Evolutionary conservation across 2,113 vertebrate genomes (phyloP).

Genomic region (Sclerurus mexicanus): DNA sequence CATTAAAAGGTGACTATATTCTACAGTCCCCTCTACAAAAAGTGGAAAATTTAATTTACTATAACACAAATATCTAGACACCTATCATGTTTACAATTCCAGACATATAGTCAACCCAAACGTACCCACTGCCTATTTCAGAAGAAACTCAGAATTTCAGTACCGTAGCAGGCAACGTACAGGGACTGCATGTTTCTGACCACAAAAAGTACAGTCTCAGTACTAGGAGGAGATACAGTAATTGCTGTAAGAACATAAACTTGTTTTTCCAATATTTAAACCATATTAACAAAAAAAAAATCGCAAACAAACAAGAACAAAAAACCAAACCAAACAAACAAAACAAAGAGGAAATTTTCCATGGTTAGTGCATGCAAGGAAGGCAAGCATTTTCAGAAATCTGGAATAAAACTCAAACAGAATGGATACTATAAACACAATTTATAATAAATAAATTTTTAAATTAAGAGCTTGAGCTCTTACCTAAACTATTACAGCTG

Average conservation of each 20-base stretch:
- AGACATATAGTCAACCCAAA: not conserved
- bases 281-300: not conserved
- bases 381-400: not conserved
- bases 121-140: not conserved
- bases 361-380: not conserved
- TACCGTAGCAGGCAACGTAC: not conserved
- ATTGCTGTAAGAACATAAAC: not conserved
- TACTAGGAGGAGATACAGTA: not conserved
- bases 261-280: not conserved
- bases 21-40: not conserved
- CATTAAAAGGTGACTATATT: not conserved
- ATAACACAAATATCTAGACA: not conserved
- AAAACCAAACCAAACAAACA: not conserved
- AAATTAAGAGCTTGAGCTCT: not conserved
- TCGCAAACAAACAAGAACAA: no score
- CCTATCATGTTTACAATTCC: not conserved
- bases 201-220: not conserved
- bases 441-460: not conserved
- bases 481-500: not conserved
- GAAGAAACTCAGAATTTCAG: not conserved
- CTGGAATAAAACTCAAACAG: not conserved
- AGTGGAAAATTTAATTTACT: not conserved
- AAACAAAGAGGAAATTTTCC: not conserved
- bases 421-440: not conserved
- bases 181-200: not conserved